Percentiles rank a stretch among this genome's conserved stretches.
Evolutionary conservation across 2,113 vertebrate genomes (phyloP).

Genomic region (Dromaius novaehollandiae): DNA sequence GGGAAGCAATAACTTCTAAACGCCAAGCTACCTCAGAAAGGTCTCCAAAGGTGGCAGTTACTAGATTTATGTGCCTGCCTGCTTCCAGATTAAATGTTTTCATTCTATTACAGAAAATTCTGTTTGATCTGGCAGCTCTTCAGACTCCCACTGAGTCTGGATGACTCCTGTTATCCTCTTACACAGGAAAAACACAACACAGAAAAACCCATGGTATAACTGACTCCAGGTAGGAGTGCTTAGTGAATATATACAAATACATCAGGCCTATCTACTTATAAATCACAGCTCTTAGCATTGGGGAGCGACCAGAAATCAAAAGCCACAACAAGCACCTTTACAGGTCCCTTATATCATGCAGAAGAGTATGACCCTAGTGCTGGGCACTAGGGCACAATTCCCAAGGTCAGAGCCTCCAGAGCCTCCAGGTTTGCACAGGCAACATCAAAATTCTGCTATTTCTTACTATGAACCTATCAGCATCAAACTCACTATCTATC

Average conservation of each 20-base stretch:
- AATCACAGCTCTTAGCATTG: neutral
- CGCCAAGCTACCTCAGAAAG: neutral
- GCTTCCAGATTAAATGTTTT: neutral
- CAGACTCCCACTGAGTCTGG: neutral
- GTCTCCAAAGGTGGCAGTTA: neutral
- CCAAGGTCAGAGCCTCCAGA: neutral
- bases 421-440: neutral
- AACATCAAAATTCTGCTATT: neutral
- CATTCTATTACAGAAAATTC: neutral
- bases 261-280: rapidly evolving
- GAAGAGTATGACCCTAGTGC: rapidly evolving
- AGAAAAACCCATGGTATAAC: neutral
- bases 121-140: neutral
- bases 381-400: neutral
- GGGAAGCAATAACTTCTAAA: neutral
- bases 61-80: neutral
- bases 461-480: no score
- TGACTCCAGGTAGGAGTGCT: neutral
- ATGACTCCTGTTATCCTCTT: neutral
- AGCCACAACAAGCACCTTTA: neutral
- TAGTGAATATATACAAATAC: neutral
- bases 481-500: rapidly evolving
- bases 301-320: neutral
- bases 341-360: neutral
- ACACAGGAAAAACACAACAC: neutral